Evolutionary conservation across 1,140 invertebrate genomes (phyloP).

Genomic region (Lepidurus couesii): DNA sequence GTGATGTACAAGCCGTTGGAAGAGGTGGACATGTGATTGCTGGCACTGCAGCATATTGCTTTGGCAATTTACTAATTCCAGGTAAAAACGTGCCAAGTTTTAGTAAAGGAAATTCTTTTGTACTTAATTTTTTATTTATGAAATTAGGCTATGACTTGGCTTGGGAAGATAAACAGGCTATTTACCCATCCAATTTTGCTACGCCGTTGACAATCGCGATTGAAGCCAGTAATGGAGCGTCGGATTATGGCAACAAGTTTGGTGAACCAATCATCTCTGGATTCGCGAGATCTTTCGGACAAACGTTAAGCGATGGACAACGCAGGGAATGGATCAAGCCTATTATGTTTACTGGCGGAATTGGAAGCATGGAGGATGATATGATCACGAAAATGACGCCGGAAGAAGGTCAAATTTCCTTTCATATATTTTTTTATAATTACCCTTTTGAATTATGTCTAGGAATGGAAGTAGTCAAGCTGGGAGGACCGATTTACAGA

Average conservation of each 20-base stretch:
- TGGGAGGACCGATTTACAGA: conserved; percentile 92
- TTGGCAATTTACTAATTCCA: conserved; percentile 57
- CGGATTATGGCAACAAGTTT: conserved; percentile 99
- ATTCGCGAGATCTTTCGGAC: conserved; percentile 85
- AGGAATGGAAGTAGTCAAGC: conserved; percentile 83
- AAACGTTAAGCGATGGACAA: conserved; percentile 57
- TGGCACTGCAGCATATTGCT: conserved; percentile 77
- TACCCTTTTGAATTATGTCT: conserved; percentile 26
- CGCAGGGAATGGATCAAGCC: conserved; percentile 93
- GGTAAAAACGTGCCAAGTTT: conserved; percentile 50
- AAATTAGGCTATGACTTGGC: conserved; percentile 65
- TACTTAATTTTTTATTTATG: conserved; percentile 16
- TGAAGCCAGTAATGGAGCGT: conserved; percentile 95
- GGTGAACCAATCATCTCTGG: conserved; percentile 90
- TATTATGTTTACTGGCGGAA: conserved; percentile 96
- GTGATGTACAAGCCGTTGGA: conserved; percentile 91
- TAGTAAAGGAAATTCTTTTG: conserved; percentile 20
- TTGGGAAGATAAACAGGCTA: conserved; percentile 72
- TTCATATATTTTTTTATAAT: background rate
- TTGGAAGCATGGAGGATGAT: conserved; percentile 78
- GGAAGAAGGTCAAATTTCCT: conserved; percentile 53
- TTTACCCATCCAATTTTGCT: conserved; percentile 87
- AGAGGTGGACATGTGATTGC: conserved; percentile 87
- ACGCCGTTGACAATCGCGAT: conserved; percentile 78
- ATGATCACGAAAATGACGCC: conserved; percentile 69